Base-by-base conservation (phyloP, 1,140 invertebrate species). In the Stenopsyche tienmushanensis region DNA sequence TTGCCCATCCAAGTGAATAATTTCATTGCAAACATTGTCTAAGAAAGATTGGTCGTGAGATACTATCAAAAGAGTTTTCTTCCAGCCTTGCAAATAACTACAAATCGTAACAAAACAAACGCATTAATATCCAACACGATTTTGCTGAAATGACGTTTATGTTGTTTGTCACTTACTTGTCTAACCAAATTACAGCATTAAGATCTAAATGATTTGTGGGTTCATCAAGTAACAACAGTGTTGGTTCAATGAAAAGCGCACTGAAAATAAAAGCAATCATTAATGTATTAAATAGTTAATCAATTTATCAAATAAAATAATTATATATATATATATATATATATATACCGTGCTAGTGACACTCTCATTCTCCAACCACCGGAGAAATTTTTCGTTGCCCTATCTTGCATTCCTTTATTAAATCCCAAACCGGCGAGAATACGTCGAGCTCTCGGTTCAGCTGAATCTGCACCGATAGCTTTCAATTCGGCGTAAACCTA, bases 1-100 rank as follows among this genome's bases (percentile, higher is more conserved):
- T 72, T 94, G 89, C 66, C 90, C 88, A 75, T 99, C 96, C 57
- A 99, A 81, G 79, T 99, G 97, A 65, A 99, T 95, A 45, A 99
- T 94, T 81, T 99, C 97, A 67, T 98, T 98, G 76, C 97, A 99
- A 2, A 99, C 96, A 75, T 98, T 98, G 76, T 99, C 97, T 60
- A 99, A 88, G 82, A 99, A 99, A 73, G 94, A 97, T 78, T 99
- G 96, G 83, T 99, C 97, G 84, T 99, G 97, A 72, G 97, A 99
- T 9, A 99, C 97, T 62, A 99, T 92, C 1, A 99, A 76, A 1
- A 99, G 78, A 0, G 97, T 99, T 74, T 99, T 98, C 77, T 98
- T 98, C 97, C 97, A 99, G 1, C 84, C 86, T 84, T 98, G 95
- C 13, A 99, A 81, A 78, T 98, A 98, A 76, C 89, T 90, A 71